phyloP scores from a whole-genome alignment of 64 coral and sea anemone species.

The Cladopsammia gracilis region DNA sequence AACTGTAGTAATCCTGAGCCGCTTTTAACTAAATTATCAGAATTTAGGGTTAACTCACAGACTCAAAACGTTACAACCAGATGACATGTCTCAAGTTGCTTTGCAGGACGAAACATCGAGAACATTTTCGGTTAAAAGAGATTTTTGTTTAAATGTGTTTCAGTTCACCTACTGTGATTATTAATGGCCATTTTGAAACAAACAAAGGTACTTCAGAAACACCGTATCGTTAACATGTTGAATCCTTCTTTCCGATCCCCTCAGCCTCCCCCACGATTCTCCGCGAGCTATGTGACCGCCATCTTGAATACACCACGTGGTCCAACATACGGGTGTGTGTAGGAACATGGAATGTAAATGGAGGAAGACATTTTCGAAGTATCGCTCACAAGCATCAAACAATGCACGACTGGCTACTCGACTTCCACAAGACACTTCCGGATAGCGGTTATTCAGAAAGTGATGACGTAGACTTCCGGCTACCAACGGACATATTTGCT shows the following conservation, averaged over 20 bases:
- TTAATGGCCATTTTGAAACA: too few species aligned
- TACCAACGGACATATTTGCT: constrained; percentile 94
- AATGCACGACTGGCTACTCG: constrained; percentile 96
- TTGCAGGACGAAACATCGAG: too few species aligned
- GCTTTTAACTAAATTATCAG: too few species aligned
- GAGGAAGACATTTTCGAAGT: constrained; percentile 94
- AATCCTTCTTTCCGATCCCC: background rate
- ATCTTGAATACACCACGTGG: constrained; percentile 98
- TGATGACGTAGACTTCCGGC: constrained; percentile 59
- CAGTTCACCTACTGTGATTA: too few species aligned
- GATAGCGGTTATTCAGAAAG: constrained; percentile 80
- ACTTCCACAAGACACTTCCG: constrained; percentile 89
- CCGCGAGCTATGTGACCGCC: constrained; percentile 93
- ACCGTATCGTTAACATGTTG: background rate
- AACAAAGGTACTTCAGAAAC: too few species aligned
- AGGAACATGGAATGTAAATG: constrained; percentile 98
- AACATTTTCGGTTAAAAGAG: too few species aligned
- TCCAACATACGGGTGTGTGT: constrained; percentile 87
- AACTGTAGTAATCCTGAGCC: too few species aligned
- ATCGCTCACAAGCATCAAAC: constrained; percentile 99
- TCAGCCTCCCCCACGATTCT: constrained; percentile 94
- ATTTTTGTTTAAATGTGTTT: too few species aligned
- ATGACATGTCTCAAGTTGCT: too few species aligned
- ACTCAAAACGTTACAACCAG: too few species aligned
- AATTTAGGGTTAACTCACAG: too few species aligned